These are phyloP conservation scores for Cheilosia scutellata DNA, from an alignment of 2,888 invertebrate species.

Conservation along the genomic window DNA sequence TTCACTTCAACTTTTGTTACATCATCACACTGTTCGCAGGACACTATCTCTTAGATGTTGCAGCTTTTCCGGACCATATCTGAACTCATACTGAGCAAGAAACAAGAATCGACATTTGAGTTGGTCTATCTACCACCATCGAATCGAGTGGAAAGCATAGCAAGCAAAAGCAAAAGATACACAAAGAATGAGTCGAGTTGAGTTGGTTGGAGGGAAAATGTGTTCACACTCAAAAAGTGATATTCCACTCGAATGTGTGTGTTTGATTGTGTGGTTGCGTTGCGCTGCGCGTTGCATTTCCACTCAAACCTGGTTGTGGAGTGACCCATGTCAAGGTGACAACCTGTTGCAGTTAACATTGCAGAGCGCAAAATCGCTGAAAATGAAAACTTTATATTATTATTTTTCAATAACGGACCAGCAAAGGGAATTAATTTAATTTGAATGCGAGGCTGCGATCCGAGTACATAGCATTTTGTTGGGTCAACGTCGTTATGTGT, in stretches of 20 bases:
- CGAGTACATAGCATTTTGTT: neutral
- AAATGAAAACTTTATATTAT: neutral
- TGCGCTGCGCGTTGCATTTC: constrained; percentile 48
- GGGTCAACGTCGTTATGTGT: neutral
- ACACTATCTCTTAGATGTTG: constrained; percentile 26
- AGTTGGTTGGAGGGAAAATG: neutral
- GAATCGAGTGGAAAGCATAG: neutral
- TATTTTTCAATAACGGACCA: neutral
- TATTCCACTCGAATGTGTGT: neutral
- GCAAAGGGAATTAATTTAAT: neutral
- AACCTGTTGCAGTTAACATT: constrained; percentile 65
- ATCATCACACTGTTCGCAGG: constrained; percentile 56
- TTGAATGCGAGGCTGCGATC: neutral
- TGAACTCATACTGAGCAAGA: constrained; percentile 65
- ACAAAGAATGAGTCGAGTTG: constrained; percentile 16
- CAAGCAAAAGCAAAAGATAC: neutral
- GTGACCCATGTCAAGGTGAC: constrained; percentile 75
- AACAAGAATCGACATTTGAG: constrained; percentile 16
- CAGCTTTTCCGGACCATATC: constrained; percentile 70
- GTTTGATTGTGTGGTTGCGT: constrained; percentile 1
- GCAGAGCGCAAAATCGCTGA: constrained; percentile 63
- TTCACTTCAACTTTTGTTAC: constrained; percentile 57
- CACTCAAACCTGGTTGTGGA: constrained; percentile 64
- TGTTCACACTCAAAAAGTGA: constrained; percentile 1
- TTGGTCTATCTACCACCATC: constrained; percentile 13